Base-by-base conservation (phyloP, 2,113 vertebrate genomes). In the Trematocara macrostoma region DNA sequence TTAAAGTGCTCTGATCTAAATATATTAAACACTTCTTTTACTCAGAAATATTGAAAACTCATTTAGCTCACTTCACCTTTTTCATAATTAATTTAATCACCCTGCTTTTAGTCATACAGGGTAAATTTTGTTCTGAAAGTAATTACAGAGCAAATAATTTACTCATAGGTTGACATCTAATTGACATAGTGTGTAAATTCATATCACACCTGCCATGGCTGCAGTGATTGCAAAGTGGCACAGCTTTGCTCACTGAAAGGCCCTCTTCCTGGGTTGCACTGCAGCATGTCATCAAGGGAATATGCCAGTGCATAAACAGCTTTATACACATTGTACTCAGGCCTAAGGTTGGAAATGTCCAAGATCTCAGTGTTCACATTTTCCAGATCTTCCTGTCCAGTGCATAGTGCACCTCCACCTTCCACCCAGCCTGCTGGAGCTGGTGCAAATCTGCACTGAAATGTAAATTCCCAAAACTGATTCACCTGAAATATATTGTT, bases 301-400 rank as follows among this genome's bases (percentile, higher is more conserved):
- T 95, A 82, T 1, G 95, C 96, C 11, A 96, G 81, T 0, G 96
- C 91, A 84, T 96, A 96, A 57, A 96, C 96, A 57, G 96, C 96
- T 51, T 96, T 96, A 15, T 96, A 96, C 2, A 95, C 88, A 71
- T 96, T 96, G 20, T 96, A 96, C 7, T 96, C 93, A 42, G 94
- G 81, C 78, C 92, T 87, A 26, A 92, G 92, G 16, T 89, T 69
- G 49, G 93, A 93, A 42, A 93, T 42, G 56, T 96, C 93, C 69
- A 91, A 67, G 31, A 93, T 88, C 5, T 85, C 78, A 8, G 74
- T 87, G 6, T 92, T 61, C 20, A 71, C 84, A 40, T 18, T 80
- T 2, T 20, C 82, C 8, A 96, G 47, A 11, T 93, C 81, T 87
- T 96, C 96, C 11, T 93, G 7, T 55, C 96, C 95, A 78, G 94